Evolutionary conservation across 2,797 vertebrate genomes (phyloP), one percentile per base, ranked within the genome.

Genomic region (Sarcoramphus papa): DNA sequence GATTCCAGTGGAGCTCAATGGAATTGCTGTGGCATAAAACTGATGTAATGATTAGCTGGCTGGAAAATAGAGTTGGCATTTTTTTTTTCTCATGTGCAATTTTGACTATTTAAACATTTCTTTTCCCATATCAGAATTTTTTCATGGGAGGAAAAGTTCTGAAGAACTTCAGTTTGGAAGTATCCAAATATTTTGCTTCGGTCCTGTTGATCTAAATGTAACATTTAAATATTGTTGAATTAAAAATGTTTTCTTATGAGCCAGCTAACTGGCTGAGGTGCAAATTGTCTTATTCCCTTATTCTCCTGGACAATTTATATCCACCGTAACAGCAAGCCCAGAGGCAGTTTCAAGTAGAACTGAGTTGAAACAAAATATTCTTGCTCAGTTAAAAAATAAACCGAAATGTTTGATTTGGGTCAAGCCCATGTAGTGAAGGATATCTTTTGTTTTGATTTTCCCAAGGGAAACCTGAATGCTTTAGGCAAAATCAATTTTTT

Each of bases 381-480:
- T 45, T 59, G 40, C 69, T 91, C 80, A 62, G 63, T 54, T 89
- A 43, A 91, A 92, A 94, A 88, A 37, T 53, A 89, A 92, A 74
- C 51, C 35, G 64, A 87, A 95, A 68, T 4, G 2, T 93, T 97
- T 93, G 24, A 47, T 93, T 89, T 92, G 41, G n/a, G 80, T 93
- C 59, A 97, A 85, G 25, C n/a, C 51, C 19, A 28, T 33, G 23
- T 47, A 89, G 51, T 37, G 17, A 93, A 87, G 53, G 57, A 77
- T 92, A 87, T 82, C 70, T 25, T 94, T 92, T 83, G 64, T 28
- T 95, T 94, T 83, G 28, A 68, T 93, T 88, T 94, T 95, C 88
- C 72, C 41, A 13, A 68, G 85, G 80, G 86, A 88, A 89, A 91
- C 24, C 21, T 87, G 63, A 90, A 77, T 64, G 51, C 74, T 85